Evolutionary conservation across 30 jellyfish, hydroid and myxozoan genomes (phyloP).

Genomic region (Hydractinia symbiolongicarpus): DNA sequence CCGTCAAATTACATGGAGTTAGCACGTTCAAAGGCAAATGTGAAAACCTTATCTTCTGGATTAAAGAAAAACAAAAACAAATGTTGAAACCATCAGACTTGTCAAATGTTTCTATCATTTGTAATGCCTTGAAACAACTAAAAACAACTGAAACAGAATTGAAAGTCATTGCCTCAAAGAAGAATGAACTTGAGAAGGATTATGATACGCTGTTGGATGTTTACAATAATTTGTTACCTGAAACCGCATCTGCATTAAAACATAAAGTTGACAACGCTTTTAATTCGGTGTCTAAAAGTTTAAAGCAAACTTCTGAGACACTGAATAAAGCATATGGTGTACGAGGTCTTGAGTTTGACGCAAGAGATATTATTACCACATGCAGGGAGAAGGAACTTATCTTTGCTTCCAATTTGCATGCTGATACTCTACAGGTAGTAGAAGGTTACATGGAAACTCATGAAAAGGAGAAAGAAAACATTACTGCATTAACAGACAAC

Average conservation of each 20-base stretch:
- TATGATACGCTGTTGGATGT: background rate
- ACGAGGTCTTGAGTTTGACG: conserved; percentile 57
- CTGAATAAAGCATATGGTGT: conserved; percentile 50
- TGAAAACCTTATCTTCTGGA: background rate
- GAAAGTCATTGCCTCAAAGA: background rate
- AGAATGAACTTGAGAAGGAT: background rate
- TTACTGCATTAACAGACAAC: background rate
- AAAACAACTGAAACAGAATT: background rate
- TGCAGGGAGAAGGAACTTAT: background rate
- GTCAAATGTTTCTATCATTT: background rate
- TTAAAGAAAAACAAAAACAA: background rate
- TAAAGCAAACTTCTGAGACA: background rate
- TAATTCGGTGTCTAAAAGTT: background rate
- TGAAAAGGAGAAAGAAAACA: background rate
- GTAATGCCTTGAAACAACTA: background rate
- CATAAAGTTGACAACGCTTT: background rate
- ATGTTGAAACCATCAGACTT: background rate
- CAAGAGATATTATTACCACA: conserved; percentile 36
- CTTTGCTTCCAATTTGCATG: background rate
- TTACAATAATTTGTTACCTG: background rate
- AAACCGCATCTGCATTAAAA: background rate
- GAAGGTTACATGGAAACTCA: background rate
- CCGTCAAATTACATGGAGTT: conserved; percentile 13
- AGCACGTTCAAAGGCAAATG: background rate
- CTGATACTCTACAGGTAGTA: background rate